These are phyloP conservation scores for Acrocera orbiculus DNA, from an alignment of 2,888 invertebrate species.

Conservation along the genomic window DNA sequence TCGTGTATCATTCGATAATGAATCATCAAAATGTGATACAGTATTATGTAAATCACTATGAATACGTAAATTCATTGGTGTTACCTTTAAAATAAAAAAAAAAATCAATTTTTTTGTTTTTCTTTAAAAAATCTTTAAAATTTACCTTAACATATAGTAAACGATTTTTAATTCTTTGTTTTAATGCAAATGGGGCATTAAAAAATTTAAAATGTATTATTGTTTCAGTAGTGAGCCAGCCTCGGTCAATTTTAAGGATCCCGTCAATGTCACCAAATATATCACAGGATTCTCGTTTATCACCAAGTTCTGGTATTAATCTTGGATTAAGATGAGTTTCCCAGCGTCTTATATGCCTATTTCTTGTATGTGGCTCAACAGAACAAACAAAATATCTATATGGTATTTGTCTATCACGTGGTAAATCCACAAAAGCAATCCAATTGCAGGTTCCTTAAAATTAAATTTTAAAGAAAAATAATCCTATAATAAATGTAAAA, in stretches of 20 bases:
- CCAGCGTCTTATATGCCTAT: constrained; percentile 54
- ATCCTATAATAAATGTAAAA: no score
- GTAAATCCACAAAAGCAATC: constrained; percentile 45
- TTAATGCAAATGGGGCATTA: constrained; percentile 60
- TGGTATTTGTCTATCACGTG: constrained; percentile 44
- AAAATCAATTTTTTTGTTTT: not conserved
- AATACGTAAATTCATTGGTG: constrained; percentile 49
- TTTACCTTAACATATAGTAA: constrained; percentile 48
- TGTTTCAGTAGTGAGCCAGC: constrained; percentile 74
- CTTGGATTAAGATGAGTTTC: constrained; percentile 60
- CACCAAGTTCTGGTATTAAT: constrained; percentile 34
- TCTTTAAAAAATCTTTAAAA: not conserved
- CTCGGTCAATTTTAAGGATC: constrained; percentile 44
- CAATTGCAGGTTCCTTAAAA: constrained; percentile 34
- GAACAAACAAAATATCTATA: constrained; percentile 65
- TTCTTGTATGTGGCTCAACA: constrained; percentile 37
- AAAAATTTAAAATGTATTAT: constrained; percentile 68
- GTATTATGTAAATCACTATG: constrained; percentile 20
- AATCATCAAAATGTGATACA: constrained; percentile 37
- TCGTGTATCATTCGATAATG: constrained; percentile 42
- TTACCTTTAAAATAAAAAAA: constrained; percentile 32
- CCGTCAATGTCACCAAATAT: constrained; percentile 49
- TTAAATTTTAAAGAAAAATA: constrained; percentile 3
- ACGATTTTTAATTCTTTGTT: constrained; percentile 49
- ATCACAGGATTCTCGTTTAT: constrained; percentile 27